Conservation (phyloP, 2,113 vertebrate genomes). For the Gadus macrocephalus region DNA sequence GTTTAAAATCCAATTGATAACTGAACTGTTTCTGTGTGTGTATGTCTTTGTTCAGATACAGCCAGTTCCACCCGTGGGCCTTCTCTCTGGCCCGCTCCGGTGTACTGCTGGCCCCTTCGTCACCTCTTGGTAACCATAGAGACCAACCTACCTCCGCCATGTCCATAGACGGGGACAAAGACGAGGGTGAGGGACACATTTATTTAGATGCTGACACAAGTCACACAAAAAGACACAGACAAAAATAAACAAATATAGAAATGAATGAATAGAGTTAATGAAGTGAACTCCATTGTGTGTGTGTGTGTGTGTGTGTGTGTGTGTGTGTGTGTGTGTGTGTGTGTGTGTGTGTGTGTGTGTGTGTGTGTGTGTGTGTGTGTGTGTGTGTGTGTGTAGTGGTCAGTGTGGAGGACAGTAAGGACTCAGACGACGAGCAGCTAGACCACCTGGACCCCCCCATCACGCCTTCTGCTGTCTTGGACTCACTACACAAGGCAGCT, state of each 20-base stretch:
- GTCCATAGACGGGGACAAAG: no score
- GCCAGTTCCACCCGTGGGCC: slow-evolving; percentile 70
- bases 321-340: slow-evolving; percentile 20
- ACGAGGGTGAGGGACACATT: no score
- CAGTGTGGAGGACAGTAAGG: slow-evolving; percentile 26
- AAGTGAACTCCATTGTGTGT: no score
- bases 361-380: slow-evolving; percentile 20
- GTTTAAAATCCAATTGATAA: no score
- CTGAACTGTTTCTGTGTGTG: no score
- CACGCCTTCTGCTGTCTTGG: slow-evolving; percentile 16
- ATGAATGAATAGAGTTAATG: no score
- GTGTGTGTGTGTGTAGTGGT: slow-evolving; percentile 28
- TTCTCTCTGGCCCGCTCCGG: slow-evolving; percentile 85
- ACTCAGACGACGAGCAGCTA: slow-evolving; percentile 3
- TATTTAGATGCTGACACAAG: no score
- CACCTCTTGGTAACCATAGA: slow-evolving; percentile 10
- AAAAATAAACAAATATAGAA: no score
- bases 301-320: no score
- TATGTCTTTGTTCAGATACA: slow-evolving; percentile 72
- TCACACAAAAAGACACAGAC: no score
- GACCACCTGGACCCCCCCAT: slow-evolving; percentile 12
- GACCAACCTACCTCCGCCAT: background rate
- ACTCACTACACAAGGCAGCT: slow-evolving; percentile 76
- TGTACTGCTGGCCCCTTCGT: slow-evolving; percentile 59
- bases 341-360: slow-evolving; percentile 28